Evolutionary conservation across 2,888 invertebrate genomes (phyloP), one percentile per base, ranked within the genome.

Genomic region (Eudasyphora cyanicolor): DNA sequence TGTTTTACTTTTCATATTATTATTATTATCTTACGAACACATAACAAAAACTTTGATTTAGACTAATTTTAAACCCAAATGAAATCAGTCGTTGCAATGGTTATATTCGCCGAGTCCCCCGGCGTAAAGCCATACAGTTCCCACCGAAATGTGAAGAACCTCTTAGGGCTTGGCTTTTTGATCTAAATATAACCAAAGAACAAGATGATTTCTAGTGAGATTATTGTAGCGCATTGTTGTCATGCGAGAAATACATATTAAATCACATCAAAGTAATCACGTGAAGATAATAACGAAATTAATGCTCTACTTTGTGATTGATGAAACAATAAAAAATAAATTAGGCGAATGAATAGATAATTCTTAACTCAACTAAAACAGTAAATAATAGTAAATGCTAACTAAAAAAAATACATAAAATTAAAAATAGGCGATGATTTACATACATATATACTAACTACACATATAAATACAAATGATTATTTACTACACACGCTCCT

Each of bases 111-210:
- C 12, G 8, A 12, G 0, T 7, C 12, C 19, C 8, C 10, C 5
- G 14, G 10, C 2, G 7, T 10, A 3, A 29, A 12, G 10, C 10
- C 21, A 57, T 24, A n/a, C n/a, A n/a, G n/a, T n/a, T 5, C 51
- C 8, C 7, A 2, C 0, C 17, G 5, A 4, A 2, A 29, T n/a
- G n/a, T n/a, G n/a, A n/a, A n/a, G n/a, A n/a, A n/a, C n/a, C n/a
- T 21, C 21, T 42, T 27, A 12, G 86, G 85, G 74, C 27, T 32
- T 76, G 49, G 42, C 54, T 38, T 27, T 2, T n/a, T 73, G 82
- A 57, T 70, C n/a, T n/a, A 76, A 51, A 84, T 88, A 91, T 90
- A 91, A 91, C 91, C 91, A 87, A 87, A 88, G 91, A 89, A 91
- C 91, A 90, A 91, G 90, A 89, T 87, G 75, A 64, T 83, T 35